phyloP scores from a whole-genome alignment of 2,888 invertebrate genomes.

The Chymomyza procnemis region DNA sequence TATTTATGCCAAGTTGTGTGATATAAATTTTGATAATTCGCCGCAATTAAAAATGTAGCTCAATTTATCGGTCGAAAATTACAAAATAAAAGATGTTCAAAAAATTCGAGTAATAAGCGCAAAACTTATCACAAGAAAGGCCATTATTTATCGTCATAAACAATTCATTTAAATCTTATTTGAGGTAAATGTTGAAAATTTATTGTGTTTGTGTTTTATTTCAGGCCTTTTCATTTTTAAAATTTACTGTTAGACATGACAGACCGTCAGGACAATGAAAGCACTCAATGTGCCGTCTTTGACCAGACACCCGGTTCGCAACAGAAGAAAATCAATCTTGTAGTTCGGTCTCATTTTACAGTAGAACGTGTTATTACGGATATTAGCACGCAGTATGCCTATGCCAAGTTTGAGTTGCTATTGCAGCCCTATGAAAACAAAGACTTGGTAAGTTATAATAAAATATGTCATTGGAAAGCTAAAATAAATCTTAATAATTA shows the following conservation, averaged over 20 bases:
- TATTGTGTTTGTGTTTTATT: too few relatives aligned
- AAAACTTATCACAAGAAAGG: background rate
- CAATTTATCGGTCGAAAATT: too few relatives aligned
- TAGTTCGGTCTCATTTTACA: conserved; percentile 74
- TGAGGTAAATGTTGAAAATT: too few relatives aligned
- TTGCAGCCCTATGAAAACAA: conserved; percentile 71
- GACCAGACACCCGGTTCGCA: conserved; percentile 77
- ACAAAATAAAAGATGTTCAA: background rate
- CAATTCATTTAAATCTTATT: background rate
- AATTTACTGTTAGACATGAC: conserved; percentile 26
- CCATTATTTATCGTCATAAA: background rate
- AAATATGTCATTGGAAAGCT: background rate
- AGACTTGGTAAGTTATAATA: conserved; percentile 59
- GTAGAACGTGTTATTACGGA: conserved; percentile 74
- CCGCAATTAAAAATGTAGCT: too few relatives aligned
- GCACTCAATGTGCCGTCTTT: conserved; percentile 75
- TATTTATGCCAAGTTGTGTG: too few relatives aligned
- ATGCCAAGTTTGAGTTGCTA: conserved; percentile 74
- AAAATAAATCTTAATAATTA: conserved; percentile 7
- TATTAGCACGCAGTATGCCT: conserved; percentile 75
- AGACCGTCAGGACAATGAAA: conserved; percentile 54
- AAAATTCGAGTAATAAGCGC: background rate
- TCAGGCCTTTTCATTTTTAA: conserved; percentile 30
- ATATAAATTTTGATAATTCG: too few relatives aligned
- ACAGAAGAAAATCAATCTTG: conserved; percentile 76